Conservation (phyloP, 2,113 vertebrate genomes). For the Phaethon lepturus region DNA sequence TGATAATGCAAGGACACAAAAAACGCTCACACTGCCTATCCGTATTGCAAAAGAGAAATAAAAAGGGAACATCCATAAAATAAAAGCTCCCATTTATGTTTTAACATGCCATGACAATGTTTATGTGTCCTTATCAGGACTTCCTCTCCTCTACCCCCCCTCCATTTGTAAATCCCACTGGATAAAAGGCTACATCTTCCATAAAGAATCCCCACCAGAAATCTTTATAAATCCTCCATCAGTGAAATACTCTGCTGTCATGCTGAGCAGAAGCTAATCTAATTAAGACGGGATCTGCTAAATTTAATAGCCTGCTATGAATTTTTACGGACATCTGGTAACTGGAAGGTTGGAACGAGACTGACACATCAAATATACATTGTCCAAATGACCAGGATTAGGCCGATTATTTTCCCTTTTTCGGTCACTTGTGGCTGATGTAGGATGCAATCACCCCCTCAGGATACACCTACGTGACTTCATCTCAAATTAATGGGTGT, state of each 20-base stretch:
- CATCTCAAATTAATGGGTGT: slow-evolving; percentile 10
- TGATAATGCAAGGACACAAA: slow-evolving; percentile 49
- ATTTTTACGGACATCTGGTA: slow-evolving; percentile 82
- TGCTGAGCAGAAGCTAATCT: slow-evolving; percentile 83
- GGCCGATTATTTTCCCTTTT: slow-evolving; percentile 48
- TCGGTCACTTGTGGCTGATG: slow-evolving; percentile 31
- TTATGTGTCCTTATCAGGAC: slow-evolving; percentile 64
- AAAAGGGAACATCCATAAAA: slow-evolving; percentile 70
- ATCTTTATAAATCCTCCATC: slow-evolving; percentile 79
- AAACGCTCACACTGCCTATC: not conserved
- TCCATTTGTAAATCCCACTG: slow-evolving; percentile 69
- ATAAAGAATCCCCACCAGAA: slow-evolving; percentile 83
- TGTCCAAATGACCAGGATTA: slow-evolving; percentile 74
- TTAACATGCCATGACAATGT: slow-evolving; percentile 64
- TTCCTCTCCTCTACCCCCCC: not conserved
- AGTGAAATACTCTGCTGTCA: slow-evolving; percentile 74
- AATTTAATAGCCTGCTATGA: slow-evolving; percentile 84
- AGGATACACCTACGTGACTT: not conserved
- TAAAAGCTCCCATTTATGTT: slow-evolving; percentile 68
- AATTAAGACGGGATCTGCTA: slow-evolving; percentile 84
- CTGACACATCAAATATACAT: slow-evolving; percentile 72
- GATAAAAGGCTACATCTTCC: slow-evolving; percentile 75
- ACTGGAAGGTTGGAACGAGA: slow-evolving; percentile 73
- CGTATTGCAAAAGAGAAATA: slow-evolving; percentile 53
- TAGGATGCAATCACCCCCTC: not conserved